Evolutionary conservation across 2,113 vertebrate genomes (phyloP).

Genomic region (Festucalex cinctus): DNA sequence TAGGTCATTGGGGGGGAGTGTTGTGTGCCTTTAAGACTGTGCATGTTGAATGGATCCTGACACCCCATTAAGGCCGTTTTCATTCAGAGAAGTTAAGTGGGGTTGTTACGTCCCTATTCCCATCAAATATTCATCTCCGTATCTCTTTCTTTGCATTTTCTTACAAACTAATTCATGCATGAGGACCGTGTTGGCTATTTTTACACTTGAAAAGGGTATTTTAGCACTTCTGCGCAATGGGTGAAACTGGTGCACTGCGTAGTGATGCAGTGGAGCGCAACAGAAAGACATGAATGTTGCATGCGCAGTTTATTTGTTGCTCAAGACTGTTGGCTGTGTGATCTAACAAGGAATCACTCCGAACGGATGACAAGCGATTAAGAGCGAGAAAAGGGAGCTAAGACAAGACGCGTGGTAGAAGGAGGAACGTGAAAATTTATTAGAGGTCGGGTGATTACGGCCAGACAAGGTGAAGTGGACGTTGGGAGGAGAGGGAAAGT

Average conservation of each 20-base stretch:
- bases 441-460: slow-evolving; percentile 51
- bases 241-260: slow-evolving; percentile 7
- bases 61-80: slow-evolving; percentile 18
- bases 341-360: slow-evolving; percentile 20
- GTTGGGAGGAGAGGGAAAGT: slow-evolving; percentile 34
- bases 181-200: slow-evolving; percentile 26
- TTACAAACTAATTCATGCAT: slow-evolving; percentile 16
- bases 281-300: slow-evolving; percentile 29
- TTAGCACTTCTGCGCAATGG: slow-evolving; percentile 13
- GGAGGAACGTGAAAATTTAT: slow-evolving; percentile 57
- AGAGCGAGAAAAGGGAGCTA: background rate
- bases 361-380: slow-evolving; percentile 23
- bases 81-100: slow-evolving; percentile 22
- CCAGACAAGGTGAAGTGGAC: slow-evolving; percentile 55
- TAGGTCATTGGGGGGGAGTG: background rate
- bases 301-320: slow-evolving; percentile 19
- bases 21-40: slow-evolving; percentile 11
- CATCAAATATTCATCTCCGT: slow-evolving; percentile 2
- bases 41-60: slow-evolving; percentile 15
- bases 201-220: slow-evolving; percentile 9
- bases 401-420: slow-evolving; percentile 14
- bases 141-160: slow-evolving; percentile 8
- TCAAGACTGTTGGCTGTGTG: slow-evolving; percentile 4
- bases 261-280: slow-evolving; percentile 1
- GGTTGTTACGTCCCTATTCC: slow-evolving; percentile 24